Evolutionary conservation across 1,140 invertebrate species (phyloP), one percentile per base, ranked within the genome.

Genomic region (Papilio aristodemus): DNA sequence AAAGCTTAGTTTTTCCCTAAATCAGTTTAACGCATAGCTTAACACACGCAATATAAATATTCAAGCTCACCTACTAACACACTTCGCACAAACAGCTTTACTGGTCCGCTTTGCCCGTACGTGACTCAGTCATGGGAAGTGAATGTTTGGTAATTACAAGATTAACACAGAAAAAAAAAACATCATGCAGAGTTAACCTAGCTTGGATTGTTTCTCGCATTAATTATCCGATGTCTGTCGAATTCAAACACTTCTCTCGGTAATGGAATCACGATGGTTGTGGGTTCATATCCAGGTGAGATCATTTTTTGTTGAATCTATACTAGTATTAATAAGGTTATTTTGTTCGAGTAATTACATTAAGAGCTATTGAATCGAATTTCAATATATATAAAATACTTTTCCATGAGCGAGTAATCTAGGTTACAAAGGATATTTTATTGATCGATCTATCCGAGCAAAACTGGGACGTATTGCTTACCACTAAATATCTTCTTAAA

Each of bases 101-200:
- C 14, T 6, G 27, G 4, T 7, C 1, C 25, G 11, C 36, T 37
- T 38, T 37, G n/a, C 27, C 14, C 17, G 8, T 36, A 38, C 59
- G 36, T 62, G 59, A 62, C 58, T 59, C 27, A 13, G 46, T 62
- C 36, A 38, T 62, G 59, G 59, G 59, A 62, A 62, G 59, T 62
- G 4, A 11, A 4, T 36, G 38, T 39, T 39, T 4, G 13, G 14
- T 17, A 7, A 43, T n/a, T 17, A 43, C 22, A 54, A 50, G 1
- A 50, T 50, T 50, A 7, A 50, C 43, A 50, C 13, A 50, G 43
- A 50, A 50, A 50, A 8, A 50, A 50, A 50, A 6, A 32, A 32
- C 2, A 32, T 32, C 27, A 11, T 22, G 0, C 10, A 11, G 8
- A 3, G 17, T 50, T 6, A 32, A 32, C 27, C 27, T 19, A 10